A percentile compares a stretch with the other conserved stretches of the same genome.
phyloP scores from a whole-genome alignment of 2,113 vertebrate genomes.

The Tragelaphus strepsiceros region DNA sequence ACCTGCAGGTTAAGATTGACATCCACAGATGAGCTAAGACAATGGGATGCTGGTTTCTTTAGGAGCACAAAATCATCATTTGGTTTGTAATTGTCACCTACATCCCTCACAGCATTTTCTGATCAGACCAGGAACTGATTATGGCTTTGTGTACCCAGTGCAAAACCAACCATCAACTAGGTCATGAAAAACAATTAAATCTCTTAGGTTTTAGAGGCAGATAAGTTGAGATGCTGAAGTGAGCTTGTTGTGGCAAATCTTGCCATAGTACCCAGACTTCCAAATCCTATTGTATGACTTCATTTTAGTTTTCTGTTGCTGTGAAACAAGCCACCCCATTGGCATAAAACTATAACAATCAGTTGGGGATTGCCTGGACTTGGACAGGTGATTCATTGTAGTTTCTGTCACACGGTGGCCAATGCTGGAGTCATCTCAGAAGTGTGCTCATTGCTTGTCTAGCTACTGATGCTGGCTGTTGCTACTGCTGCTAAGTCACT shows the following conservation, averaged over 20 bases:
- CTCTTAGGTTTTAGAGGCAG: background rate
- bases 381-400: background rate
- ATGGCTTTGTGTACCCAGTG: background rate
- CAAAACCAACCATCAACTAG: background rate
- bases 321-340: background rate
- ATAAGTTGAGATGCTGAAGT: background rate
- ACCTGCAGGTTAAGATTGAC: background rate
- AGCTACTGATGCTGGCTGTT: background rate
- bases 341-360: background rate
- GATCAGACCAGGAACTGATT: background rate
- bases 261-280: background rate
- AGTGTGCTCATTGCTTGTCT: background rate
- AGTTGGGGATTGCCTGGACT: background rate
- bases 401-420: background rate
- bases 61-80: background rate
- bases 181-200: background rate
- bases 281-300: background rate
- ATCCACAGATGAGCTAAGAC: background rate
- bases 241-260: background rate
- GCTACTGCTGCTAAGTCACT: no score
- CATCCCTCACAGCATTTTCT: background rate
- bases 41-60: background rate
- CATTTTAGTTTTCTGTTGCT: constrained; percentile 1
- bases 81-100: background rate
- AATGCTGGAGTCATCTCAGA: background rate